Evolutionary conservation across 2,888 invertebrate genomes (phyloP).

Genomic region (Clostera curtula): DNA sequence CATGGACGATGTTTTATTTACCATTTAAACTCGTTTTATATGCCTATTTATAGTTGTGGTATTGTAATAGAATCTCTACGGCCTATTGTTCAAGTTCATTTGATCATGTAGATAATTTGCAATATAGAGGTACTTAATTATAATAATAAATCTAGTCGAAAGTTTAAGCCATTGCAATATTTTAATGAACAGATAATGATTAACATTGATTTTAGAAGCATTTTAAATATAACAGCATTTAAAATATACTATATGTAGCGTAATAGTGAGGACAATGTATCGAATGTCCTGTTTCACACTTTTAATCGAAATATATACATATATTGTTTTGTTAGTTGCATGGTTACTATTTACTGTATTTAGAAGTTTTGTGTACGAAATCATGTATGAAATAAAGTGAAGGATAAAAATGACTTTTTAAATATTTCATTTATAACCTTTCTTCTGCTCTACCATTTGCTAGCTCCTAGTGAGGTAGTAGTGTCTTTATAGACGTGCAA

Average conservation of each 20-base stretch:
- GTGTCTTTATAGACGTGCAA: too few species aligned
- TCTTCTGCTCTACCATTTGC: too few species aligned
- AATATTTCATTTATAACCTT: too few species aligned
- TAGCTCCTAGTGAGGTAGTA: too few species aligned
- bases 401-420: constrained; percentile 15
- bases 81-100: constrained; percentile 15
- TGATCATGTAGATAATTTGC: constrained; percentile 29
- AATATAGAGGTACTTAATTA: constrained; percentile 59
- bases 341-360: constrained; percentile 51
- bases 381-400: constrained; percentile 47
- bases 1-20: constrained; percentile 10
- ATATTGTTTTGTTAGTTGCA: constrained; percentile 29
- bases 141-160: constrained; percentile 71
- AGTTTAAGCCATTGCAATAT: constrained; percentile 72
- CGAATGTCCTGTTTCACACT: constrained; percentile 22
- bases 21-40: constrained; percentile 17
- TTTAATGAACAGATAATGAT: constrained; percentile 31
- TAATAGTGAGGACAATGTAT: constrained; percentile 14
- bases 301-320: constrained; percentile 19
- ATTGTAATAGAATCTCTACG: constrained; percentile 19
- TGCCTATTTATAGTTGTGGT: constrained; percentile 15
- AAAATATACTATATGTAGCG: constrained; percentile 27
- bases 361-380: constrained; percentile 41
- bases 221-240: constrained; percentile 40
- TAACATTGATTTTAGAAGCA: constrained; percentile 31